Percentiles rank a stretch among this genome's conserved stretches.
Conservation (phyloP, 2,888 invertebrate species). For the Fissipunctia ypsillon region DNA sequence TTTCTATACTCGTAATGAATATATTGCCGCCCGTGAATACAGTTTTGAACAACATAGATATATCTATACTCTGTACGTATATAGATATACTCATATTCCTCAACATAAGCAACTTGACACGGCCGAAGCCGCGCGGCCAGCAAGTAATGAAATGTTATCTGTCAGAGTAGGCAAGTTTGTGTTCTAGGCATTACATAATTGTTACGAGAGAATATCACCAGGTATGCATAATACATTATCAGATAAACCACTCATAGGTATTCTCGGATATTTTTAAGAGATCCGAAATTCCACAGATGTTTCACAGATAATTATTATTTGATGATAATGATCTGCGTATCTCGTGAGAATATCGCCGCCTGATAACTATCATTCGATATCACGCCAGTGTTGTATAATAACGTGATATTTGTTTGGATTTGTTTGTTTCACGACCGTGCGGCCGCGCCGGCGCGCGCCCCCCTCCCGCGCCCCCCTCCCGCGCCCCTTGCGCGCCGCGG, state of each 20-base stretch:
- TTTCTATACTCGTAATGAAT: not conserved
- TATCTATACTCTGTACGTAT: too few species aligned
- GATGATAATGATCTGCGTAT: constrained; percentile 34
- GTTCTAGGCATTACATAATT: not conserved
- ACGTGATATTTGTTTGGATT: not conserved
- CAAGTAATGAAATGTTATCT: not conserved
- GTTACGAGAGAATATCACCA: not conserved
- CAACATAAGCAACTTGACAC: not conserved
- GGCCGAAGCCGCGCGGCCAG: not conserved
- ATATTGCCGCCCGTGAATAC: not conserved
- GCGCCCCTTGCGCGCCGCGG: not conserved
- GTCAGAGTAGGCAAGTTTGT: not conserved
- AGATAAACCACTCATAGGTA: not conserved
- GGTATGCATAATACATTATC: constrained; percentile 5
- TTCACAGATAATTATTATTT: constrained; percentile 27
- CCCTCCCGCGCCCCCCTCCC: too few species aligned
- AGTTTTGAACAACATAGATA: not conserved
- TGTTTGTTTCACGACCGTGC: not conserved
- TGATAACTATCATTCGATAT: constrained; percentile 1
- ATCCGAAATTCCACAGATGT: constrained; percentile 7
- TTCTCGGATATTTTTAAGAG: constrained; percentile 5
- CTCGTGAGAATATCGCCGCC: constrained; percentile 21
- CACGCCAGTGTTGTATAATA: not conserved
- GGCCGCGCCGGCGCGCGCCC: too few species aligned
- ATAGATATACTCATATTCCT: not conserved